Base-by-base conservation (phyloP, 1,140 invertebrate genomes). In the Pachypsylla venusta region DNA sequence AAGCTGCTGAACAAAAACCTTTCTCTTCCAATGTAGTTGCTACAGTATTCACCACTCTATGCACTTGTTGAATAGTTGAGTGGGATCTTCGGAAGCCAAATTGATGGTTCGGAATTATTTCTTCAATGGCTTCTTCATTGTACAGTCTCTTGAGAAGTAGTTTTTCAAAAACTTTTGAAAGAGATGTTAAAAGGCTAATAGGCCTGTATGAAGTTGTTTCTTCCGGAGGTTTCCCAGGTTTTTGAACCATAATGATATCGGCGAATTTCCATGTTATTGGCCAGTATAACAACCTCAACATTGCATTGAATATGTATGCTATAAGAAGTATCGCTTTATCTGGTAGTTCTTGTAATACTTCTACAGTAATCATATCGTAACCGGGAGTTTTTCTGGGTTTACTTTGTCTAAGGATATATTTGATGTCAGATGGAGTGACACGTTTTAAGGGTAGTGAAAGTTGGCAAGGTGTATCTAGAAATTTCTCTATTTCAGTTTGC, bases 131-230 rank as follows among this genome's bases (percentile, higher is more conserved):
- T 22, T 64, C 53, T 25, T 62, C 54, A 25, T 19, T 10, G 26
- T 16, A n/a, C 14, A 69, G 54, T 58, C 64, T 64, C 53, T 62
- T 64, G 13, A 67, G 54, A 12, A 71, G 19, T 13, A 68, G 40
- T 42, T 62, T 67, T 48, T 70, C 66, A 58, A 70, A 64, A 10
- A 67, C 62, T 40, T 72, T 69, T 1, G 63, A 66, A 0, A 67
- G 19, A 7, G 65, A 61, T 13, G 69, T 64, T 12, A 71, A 42
- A 2, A 72, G 63, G 24, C 59, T 66, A 2, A 73, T 72, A 2
- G 68, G 66, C 30, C 68, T 64, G 57, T 72, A 70, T 1, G 66
- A 67, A 27, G 58, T 60, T 10, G 59, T 57, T 27, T 65, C 24
- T 10, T 69, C 54, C 55, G 60, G 28, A 22, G 64, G 62, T 67